Percentiles rank a stretch among this genome's conserved stretches.
phyloP scores from a whole-genome alignment of 2,797 vertebrate species.

The Limnodromus scolopaceus region DNA sequence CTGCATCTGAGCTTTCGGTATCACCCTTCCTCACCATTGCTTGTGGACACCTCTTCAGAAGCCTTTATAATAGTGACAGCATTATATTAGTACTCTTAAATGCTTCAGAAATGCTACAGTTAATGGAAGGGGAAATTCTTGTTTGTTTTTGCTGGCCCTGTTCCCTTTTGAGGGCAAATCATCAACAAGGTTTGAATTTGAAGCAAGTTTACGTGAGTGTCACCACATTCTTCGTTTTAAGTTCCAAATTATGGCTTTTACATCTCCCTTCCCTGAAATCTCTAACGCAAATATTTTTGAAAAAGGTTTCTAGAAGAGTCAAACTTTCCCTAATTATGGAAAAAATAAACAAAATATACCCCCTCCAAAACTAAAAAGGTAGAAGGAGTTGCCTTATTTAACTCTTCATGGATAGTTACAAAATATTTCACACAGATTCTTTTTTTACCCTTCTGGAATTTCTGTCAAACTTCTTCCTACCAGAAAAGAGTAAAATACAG shows the following conservation, averaged over 20 bases:
- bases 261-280: background rate
- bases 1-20: background rate
- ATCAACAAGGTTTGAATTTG: background rate
- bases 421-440: background rate
- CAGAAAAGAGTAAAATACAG: background rate
- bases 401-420: background rate
- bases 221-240: background rate
- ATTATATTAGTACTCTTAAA: background rate
- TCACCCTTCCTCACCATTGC: background rate
- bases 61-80: background rate
- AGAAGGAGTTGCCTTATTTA: background rate
- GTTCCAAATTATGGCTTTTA: background rate
- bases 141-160: background rate
- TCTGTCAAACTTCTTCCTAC: background rate
- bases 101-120: background rate
- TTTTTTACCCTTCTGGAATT: background rate
- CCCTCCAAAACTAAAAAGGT: background rate
- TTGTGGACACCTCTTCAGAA: background rate
- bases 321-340: background rate
- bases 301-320: background rate
- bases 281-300: background rate
- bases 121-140: background rate
- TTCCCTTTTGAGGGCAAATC: background rate
- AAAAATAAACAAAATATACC: background rate
- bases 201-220: background rate